These are phyloP conservation scores for Athripsodes cinereus DNA, from an alignment of 2,888 invertebrate species.

Conservation along the genomic window DNA sequence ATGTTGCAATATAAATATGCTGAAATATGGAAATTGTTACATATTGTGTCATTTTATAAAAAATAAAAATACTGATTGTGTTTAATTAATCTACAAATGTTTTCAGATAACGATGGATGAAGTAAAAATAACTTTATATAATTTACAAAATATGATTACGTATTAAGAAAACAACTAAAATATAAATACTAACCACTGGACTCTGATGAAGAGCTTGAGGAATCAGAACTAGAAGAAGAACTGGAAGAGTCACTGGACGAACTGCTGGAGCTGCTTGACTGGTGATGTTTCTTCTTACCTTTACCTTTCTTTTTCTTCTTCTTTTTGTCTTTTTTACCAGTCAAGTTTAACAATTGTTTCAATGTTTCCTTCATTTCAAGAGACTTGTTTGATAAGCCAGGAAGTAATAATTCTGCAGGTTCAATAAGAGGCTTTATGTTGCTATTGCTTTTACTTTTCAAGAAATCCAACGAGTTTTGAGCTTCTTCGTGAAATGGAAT, in stretches of 20 bases:
- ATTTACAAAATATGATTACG: too few species aligned
- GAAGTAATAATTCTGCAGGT: conserved; percentile 55
- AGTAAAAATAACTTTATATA: too few species aligned
- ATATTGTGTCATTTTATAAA: too few species aligned
- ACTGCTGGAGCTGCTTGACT: conserved; percentile 57
- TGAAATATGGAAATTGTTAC: too few species aligned
- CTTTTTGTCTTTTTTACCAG: conserved; percentile 58
- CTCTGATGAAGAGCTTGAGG: conserved; percentile 52
- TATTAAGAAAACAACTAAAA: not conserved
- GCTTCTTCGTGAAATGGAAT: conserved; percentile 86
- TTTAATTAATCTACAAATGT: too few species aligned
- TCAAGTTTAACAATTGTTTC: conserved; percentile 56
- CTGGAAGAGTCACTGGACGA: conserved; percentile 65
- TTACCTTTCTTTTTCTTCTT: conserved; percentile 54
- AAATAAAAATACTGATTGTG: too few species aligned
- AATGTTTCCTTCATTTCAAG: conserved; percentile 61
- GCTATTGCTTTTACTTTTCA: conserved; percentile 61
- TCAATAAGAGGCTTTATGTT: conserved; percentile 57
- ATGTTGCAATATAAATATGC: too few species aligned
- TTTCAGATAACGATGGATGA: too few species aligned
- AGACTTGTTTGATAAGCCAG: conserved; percentile 52
- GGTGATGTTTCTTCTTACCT: conserved; percentile 60
- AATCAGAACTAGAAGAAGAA: conserved; percentile 57
- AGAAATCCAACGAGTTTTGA: conserved; percentile 72
- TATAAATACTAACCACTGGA: conserved; percentile 42